These are phyloP conservation scores for Amniataba percoides DNA, from an alignment of 2,797 vertebrate species.

Conservation along the genomic window DNA sequence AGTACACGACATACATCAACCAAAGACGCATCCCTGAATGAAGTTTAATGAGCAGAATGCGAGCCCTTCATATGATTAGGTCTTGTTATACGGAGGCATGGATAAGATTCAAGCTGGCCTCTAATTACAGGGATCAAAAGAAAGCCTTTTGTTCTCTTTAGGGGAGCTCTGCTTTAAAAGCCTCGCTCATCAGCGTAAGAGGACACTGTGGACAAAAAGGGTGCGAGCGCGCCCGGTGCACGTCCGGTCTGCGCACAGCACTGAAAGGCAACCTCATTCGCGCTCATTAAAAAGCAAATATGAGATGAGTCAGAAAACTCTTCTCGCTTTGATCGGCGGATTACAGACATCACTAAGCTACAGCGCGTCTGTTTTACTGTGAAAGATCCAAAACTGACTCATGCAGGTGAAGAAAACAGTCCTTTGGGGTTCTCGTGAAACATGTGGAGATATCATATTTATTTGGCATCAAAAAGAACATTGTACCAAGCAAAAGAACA, in stretches of 20 bases:
- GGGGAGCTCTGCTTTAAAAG: conserved; percentile 51
- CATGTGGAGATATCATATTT: neutral
- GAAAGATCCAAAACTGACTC: conserved; percentile 32
- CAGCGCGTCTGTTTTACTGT: neutral
- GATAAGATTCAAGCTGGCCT: conserved; percentile 40
- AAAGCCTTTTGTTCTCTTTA: conserved; percentile 59
- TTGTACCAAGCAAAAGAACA: neutral
- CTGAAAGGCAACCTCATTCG: conserved; percentile 45
- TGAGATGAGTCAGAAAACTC: conserved; percentile 29
- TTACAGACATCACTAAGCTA: conserved; percentile 12
- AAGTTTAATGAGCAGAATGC: conserved; percentile 43
- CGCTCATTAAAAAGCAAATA: conserved; percentile 55
- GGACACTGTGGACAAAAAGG: conserved; percentile 42
- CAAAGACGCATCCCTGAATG: conserved; percentile 38
- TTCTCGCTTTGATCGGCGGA: conserved; percentile 20
- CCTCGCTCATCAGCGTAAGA: conserved; percentile 43
- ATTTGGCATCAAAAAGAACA: conserved; percentile 15
- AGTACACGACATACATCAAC: conserved; percentile 15
- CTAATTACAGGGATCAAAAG: conserved; percentile 70
- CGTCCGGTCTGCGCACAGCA: conserved; percentile 12
- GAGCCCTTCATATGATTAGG: conserved; percentile 38
- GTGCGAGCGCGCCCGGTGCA: conserved; percentile 9
- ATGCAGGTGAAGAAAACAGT: conserved; percentile 9
- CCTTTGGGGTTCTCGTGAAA: neutral
- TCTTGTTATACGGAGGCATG: conserved; percentile 36